phyloP scores from a whole-genome alignment of 1,140 invertebrate species.

The Aleiodes sp. region DNA sequence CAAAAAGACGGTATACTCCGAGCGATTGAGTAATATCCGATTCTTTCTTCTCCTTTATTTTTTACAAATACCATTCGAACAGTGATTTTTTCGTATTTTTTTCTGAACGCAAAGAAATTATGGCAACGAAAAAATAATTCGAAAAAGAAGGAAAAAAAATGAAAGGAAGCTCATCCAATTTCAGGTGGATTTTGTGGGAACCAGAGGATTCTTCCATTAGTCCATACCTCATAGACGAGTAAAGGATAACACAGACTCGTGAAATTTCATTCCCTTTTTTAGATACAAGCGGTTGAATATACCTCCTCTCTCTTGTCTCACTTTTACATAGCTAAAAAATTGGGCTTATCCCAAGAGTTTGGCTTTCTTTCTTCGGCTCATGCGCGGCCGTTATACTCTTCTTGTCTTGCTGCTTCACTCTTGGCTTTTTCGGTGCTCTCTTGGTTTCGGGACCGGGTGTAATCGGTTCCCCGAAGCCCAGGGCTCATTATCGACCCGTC shows the following conservation, averaged over 20 bases:
- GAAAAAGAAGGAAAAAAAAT: slow-evolving; percentile 1
- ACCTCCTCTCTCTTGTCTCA: slow-evolving; percentile 16
- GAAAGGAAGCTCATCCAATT: slow-evolving; percentile 34
- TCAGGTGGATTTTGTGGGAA: slow-evolving; percentile 34
- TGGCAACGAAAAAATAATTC: not conserved
- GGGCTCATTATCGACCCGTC: slow-evolving; percentile 68
- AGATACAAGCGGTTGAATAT: not conserved
- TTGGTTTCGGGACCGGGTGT: slow-evolving; percentile 59
- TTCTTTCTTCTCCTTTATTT: not conserved
- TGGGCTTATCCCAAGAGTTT: slow-evolving; percentile 19
- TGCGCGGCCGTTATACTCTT: too few species aligned
- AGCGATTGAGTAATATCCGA: slow-evolving; percentile 26
- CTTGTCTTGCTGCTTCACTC: slow-evolving; percentile 52
- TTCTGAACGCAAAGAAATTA: not conserved
- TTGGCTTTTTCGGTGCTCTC: slow-evolving; percentile 47
- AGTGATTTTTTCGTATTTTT: not conserved
- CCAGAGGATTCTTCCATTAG: slow-evolving; percentile 34
- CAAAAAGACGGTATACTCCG: not conserved
- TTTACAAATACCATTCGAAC: too few species aligned
- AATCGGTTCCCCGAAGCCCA: slow-evolving; percentile 67
- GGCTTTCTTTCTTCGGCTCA: not conserved
- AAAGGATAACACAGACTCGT: not conserved
- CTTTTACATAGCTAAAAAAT: slow-evolving; percentile 18
- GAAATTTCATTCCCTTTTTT: slow-evolving; percentile 8
- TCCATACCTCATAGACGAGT: slow-evolving; percentile 32